Conservation (phyloP, 2,113 vertebrate genomes). For the Tricholaema leucomelas region DNA sequence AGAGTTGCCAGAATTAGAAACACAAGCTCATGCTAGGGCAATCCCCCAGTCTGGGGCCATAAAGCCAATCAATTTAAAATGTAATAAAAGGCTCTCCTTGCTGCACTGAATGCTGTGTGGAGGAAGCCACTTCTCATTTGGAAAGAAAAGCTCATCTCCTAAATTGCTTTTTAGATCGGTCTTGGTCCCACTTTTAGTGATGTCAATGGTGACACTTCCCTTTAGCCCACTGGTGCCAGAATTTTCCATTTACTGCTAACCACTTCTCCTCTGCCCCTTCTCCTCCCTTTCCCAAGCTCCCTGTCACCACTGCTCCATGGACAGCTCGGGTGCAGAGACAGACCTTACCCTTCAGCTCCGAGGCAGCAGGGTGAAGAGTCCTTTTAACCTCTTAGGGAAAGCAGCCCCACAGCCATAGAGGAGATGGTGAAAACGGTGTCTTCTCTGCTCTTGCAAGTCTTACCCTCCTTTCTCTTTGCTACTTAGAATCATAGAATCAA, state of each 20-base stretch:
- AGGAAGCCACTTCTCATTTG: slow-evolving; percentile 49
- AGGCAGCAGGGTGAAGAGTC: background rate
- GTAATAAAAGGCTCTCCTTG: slow-evolving; percentile 15
- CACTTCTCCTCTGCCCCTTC: background rate
- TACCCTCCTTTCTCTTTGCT: background rate
- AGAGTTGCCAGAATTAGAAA: slow-evolving; percentile 63
- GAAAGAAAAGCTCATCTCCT: slow-evolving; percentile 45
- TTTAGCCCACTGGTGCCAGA: background rate
- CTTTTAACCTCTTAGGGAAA: background rate
- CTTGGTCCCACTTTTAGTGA: slow-evolving; percentile 28
- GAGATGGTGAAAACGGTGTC: background rate
- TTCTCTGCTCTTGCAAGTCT: background rate
- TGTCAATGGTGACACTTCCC: background rate
- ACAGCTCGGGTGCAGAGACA: background rate
- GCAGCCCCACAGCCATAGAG: background rate
- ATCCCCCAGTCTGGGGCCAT: slow-evolving; percentile 15
- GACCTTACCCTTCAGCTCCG: background rate
- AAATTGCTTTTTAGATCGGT: slow-evolving; percentile 51
- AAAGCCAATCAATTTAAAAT: slow-evolving; percentile 47
- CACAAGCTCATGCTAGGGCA: slow-evolving; percentile 35
- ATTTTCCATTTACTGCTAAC: background rate
- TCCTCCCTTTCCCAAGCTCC: background rate
- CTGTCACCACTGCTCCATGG: background rate
- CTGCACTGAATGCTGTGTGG: background rate
- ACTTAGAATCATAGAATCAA: too few relatives aligned